These are phyloP conservation scores for Liasis olivaceus DNA, from an alignment of 2,797 vertebrate species.

Conservation along the genomic window DNA sequence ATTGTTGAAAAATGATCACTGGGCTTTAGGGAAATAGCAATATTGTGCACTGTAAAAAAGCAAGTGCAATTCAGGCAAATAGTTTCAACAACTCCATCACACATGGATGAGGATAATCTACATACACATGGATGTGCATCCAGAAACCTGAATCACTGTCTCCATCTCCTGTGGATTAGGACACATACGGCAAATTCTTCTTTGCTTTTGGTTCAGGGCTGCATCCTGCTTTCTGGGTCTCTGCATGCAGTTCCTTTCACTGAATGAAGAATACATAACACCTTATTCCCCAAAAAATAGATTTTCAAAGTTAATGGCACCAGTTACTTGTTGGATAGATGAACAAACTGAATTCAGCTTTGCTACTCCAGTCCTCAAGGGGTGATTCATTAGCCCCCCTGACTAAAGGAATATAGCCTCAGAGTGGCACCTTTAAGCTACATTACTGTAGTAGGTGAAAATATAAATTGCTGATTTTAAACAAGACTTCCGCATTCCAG, in stretches of 20 bases:
- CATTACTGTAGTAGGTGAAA: neutral
- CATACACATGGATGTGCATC: neutral
- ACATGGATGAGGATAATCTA: neutral
- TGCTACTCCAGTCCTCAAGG: neutral
- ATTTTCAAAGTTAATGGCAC: neutral
- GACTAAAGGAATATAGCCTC: neutral
- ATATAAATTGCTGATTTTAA: neutral
- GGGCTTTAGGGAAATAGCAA: neutral
- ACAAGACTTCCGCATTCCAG: neutral
- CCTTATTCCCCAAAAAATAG: neutral
- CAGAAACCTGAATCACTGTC: neutral
- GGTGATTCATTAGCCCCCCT: neutral
- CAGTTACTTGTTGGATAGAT: neutral
- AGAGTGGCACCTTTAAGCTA: slow-evolving; percentile 17
- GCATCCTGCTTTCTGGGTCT: slow-evolving; percentile 15
- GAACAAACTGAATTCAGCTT: neutral
- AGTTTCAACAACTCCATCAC: neutral
- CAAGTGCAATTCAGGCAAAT: neutral
- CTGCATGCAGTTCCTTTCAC: neutral
- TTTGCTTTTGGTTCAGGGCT: neutral
- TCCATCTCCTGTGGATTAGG: slow-evolving; percentile 30
- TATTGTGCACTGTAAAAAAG: neutral
- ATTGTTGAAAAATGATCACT: slow-evolving; percentile 24
- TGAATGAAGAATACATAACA: neutral
- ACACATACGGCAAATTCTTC: neutral